Evolutionary conservation across 2,888 invertebrate genomes (phyloP), one percentile per base, ranked within the genome.

Genomic region (Seira ritae): DNA sequence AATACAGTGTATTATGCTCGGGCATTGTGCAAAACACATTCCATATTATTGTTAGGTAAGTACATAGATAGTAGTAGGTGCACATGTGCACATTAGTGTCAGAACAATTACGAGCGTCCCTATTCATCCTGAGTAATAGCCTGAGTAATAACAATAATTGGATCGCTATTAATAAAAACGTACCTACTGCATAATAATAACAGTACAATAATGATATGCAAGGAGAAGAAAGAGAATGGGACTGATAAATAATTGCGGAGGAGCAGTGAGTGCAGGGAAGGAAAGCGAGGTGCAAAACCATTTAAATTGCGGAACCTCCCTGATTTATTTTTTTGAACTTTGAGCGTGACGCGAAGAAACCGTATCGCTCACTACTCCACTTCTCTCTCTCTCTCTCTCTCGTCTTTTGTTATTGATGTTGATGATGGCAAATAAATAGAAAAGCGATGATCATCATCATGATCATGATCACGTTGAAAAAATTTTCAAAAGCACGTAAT

Each of bases 401-500:
- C n/a, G n/a, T 31, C 31, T 8, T 31, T 31, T 31, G 2, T 2
- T 31, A 31, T 31, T 31, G 31, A 31, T 31, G 31, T 2, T 8
- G 31, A 4, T 31, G 31, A 4, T 31, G 31, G 31, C 31, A 31
- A 31, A 31, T 31, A 31, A 31, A 8, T 31, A 31, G 31, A 31
- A 31, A 31, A 31, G 31, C n/a, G 8, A 31, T 2, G 8, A 31
- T 31, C 31, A 31, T 31, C 17, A 55, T 55, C 2, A 55, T 55
- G 31, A 31, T 31, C 17, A 55, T 55, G 55, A 17, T 55, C 6
- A 55, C 12, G n/a, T 8, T 55, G 55, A 55, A 8, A 12, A 55
- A 55, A 31, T 31, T 55, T 55, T 55, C 55, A 55, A 55, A 55
- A 55, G 17, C 55, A 55, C 55, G 55, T 55, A 55, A 31, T 31